These are phyloP conservation scores for Pecten maximus DNA, from an alignment of 2,888 invertebrate species.

Conservation along the genomic window DNA sequence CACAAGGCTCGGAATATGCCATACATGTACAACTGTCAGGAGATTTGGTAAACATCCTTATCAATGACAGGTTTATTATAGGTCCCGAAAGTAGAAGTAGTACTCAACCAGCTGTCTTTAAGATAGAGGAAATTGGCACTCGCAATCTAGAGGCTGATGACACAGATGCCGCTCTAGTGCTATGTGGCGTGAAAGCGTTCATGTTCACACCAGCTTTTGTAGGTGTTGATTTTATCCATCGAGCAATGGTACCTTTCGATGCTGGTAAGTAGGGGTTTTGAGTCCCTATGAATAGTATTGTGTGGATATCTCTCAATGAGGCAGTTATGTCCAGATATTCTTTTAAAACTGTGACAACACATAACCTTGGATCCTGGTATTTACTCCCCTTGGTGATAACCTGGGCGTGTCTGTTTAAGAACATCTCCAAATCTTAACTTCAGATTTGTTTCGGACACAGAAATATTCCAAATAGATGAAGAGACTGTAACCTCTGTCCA, in stretches of 20 bases:
- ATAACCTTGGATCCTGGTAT: conserved; percentile 31
- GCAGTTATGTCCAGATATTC: conserved; percentile 39
- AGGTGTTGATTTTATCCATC: neutral
- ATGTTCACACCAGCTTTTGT: neutral
- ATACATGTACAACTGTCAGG: too few species aligned
- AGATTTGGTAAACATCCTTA: too few species aligned
- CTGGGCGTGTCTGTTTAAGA: neutral
- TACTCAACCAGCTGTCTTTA: conserved; percentile 36
- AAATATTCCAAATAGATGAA: conserved; percentile 31
- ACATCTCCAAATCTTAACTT: conserved; percentile 36
- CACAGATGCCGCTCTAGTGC: neutral
- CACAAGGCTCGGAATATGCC: too few species aligned
- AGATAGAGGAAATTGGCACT: neutral
- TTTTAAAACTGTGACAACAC: conserved; percentile 17
- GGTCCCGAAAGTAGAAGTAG: too few species aligned
- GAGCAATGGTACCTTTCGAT: neutral
- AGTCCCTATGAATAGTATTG: conserved; percentile 38
- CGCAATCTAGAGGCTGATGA: neutral
- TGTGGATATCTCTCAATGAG: neutral
- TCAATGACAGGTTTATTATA: too few species aligned
- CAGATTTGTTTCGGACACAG: conserved; percentile 20
- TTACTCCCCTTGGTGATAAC: neutral
- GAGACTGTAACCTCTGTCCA: neutral
- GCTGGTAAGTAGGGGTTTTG: conserved; percentile 38
- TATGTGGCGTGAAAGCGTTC: neutral